A percentile compares a stretch with the other conserved stretches of the same genome.
Evolutionary conservation across 2,888 invertebrate genomes (phyloP).

Genomic region (Ditula angustiorana): DNA sequence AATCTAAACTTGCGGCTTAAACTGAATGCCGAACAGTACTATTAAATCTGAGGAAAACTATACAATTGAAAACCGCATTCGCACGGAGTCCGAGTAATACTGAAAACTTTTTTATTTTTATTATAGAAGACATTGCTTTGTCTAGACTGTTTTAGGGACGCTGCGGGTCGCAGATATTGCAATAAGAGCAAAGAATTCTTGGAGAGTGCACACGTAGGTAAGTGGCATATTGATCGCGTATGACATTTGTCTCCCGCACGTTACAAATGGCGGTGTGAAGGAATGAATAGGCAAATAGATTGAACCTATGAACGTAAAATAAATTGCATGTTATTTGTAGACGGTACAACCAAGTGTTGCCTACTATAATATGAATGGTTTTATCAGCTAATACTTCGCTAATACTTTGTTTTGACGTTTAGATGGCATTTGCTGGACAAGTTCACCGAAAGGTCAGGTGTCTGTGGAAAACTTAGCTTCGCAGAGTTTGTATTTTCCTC

Average conservation of each 20-base stretch:
- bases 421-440: constrained; percentile 12
- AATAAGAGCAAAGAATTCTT: constrained; percentile 8
- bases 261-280: constrained; percentile 25
- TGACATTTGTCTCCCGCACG: constrained; percentile 22
- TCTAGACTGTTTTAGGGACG: constrained; percentile 21
- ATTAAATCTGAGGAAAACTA: not conserved
- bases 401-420: constrained; percentile 19
- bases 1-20: not conserved
- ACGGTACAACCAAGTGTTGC: not conserved
- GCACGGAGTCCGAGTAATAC: not conserved
- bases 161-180: not conserved
- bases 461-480: constrained; percentile 9
- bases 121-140: constrained; percentile 11
- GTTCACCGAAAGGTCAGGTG: constrained; percentile 20
- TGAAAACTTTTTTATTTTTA: constrained; percentile 17
- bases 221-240: constrained; percentile 28
- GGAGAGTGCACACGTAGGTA: not conserved
- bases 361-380: constrained; percentile 1
- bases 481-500: not conserved
- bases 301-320: constrained; percentile 7
- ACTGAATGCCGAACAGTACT: not conserved
- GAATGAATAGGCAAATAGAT: constrained; percentile 27
- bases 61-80: not conserved
- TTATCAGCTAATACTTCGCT: constrained; percentile 9
- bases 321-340: constrained; percentile 13